Conservation (phyloP, 2,797 vertebrate species). For the Coluber constrictor region DNA sequence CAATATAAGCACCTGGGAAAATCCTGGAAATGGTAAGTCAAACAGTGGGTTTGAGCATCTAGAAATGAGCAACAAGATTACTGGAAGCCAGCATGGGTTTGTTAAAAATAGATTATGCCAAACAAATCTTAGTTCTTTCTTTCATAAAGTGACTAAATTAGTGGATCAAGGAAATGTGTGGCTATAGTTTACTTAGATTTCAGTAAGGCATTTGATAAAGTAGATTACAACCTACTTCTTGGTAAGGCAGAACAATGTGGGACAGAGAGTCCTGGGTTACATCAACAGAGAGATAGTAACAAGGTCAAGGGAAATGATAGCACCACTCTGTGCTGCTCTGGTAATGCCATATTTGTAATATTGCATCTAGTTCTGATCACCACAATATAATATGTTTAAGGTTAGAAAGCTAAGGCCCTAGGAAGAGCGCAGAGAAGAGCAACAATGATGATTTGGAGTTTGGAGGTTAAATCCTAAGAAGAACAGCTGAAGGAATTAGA, state of each 20-base stretch:
- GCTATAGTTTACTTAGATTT: not conserved
- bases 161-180: not conserved
- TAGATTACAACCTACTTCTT: no score
- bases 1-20: not conserved
- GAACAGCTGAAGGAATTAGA: not conserved
- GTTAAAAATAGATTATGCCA: not conserved
- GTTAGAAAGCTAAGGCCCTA: not conserved
- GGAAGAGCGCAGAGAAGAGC: not conserved
- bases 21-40: not conserved
- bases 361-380: not conserved
- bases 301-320: not conserved
- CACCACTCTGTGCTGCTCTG: not conserved
- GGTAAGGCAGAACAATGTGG: no score
- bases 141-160: not conserved
- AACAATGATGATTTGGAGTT: not conserved
- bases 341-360: not conserved
- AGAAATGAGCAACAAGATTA: not conserved
- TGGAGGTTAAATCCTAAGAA: not conserved
- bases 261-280: not conserved
- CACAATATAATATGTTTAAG: not conserved
- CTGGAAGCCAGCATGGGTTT: not conserved
- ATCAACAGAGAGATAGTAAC: not conserved
- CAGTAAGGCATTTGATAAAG: no score
- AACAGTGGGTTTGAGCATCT: not conserved
- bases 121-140: not conserved